These are phyloP conservation scores for Halcyon smyrnensis DNA, from an alignment of 2,797 vertebrate species.

Conservation along the genomic window DNA sequence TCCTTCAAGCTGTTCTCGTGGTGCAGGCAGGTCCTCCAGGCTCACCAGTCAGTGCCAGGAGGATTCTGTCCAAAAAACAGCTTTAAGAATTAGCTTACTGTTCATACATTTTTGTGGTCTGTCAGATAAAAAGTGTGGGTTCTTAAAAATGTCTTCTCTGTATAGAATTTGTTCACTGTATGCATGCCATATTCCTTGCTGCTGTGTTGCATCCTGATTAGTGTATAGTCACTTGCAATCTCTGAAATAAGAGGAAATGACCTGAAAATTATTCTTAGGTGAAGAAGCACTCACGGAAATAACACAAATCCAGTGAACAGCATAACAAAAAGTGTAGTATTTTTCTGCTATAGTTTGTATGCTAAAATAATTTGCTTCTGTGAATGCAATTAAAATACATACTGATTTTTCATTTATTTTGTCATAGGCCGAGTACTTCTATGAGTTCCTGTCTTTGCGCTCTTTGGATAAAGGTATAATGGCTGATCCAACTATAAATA, in stretches of 20 bases:
- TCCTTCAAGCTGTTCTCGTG: rapidly evolving
- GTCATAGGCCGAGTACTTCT: slow-evolving; percentile 88
- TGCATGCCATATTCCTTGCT: background rate
- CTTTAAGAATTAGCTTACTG: background rate
- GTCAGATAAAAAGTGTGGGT: background rate
- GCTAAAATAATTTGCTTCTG: background rate
- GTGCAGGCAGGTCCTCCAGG: background rate
- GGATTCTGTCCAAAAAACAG: background rate
- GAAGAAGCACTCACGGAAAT: background rate
- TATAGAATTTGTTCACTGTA: background rate
- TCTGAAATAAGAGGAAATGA: background rate
- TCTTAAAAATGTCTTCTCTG: background rate
- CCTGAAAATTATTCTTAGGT: background rate
- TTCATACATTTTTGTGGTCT: background rate
- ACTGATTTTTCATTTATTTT: slow-evolving; percentile 44
- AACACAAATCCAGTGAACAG: background rate
- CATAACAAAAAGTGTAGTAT: background rate
- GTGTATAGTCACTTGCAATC: background rate
- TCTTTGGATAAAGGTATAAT: slow-evolving; percentile 92
- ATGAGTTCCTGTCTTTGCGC: slow-evolving; percentile 89
- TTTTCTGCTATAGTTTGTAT: background rate
- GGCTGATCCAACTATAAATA: slow-evolving; percentile 88
- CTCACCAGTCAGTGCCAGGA: background rate
- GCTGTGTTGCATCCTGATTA: background rate
- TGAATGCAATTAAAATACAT: slow-evolving; percentile 21